Base-by-base conservation (phyloP, 2,797 vertebrate species). In the Apodemus agrarius region DNA sequence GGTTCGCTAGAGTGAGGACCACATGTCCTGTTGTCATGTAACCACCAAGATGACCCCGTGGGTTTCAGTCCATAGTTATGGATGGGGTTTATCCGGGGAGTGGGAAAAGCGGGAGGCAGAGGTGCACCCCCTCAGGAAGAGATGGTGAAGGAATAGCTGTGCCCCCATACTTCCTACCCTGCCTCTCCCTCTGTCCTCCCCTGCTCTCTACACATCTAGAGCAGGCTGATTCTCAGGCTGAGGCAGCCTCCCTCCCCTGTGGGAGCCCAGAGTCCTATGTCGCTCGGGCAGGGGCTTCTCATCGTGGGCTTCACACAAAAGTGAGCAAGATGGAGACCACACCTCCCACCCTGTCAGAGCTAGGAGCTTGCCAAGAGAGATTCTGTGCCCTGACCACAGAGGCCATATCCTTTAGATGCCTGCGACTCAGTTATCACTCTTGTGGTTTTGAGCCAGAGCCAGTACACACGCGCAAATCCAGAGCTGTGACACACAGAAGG, bases 161-260 rank as follows among this genome's bases (percentile, higher is more conserved):
- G 24, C 16, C 85, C 84, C 59, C 16, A 5, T 26, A 13, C 52
- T 87, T 54, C 49, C 67, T 40, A 40, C 26, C 72, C 43, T 1
- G 2, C 17, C 2, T 0, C 17, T 17, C 22, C 0, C 14, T 29
- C 37, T 52, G 3, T 0, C 26, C 5, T 19, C 49, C 54, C 34
- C 0, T 13, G 37, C 16, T n/a, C 40, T 22, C 63, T 29, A 22
- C 52, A 54, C 12, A 2, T 7, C 4, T 1, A 37, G 16, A 31
- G 14, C 76, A 90, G 69, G 9, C 46, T 1, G 26, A 22, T 6
- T 40, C 52, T 17, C 29, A 1, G 67, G 59, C 74, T 37, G n/a
- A 13, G 61, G 67, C 54, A 49, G 6, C 52, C 19, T 13, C 76
- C 46, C 69, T 9, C 59, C 37, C n/a, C 7, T 9, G 0, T 52